These are phyloP conservation scores for Lithophane socia DNA, from an alignment of 2,888 invertebrate species.

Conservation along the genomic window DNA sequence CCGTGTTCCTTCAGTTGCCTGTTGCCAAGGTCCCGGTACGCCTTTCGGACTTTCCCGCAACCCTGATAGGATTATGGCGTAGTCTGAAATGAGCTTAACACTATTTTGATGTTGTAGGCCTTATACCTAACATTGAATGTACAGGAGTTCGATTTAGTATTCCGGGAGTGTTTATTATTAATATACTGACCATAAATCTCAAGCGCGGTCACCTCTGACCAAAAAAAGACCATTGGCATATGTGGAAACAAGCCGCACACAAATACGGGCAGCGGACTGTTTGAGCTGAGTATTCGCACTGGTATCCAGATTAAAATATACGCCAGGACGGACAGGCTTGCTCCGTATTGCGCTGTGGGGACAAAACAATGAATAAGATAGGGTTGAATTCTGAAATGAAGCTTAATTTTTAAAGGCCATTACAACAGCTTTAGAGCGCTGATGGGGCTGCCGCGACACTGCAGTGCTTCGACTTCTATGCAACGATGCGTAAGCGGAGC, in stretches of 20 bases:
- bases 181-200: constrained; percentile 73
- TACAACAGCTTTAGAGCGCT: too few species aligned
- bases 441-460: too few species aligned
- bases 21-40: too few species aligned
- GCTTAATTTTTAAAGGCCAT: background rate
- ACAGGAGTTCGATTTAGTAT: background rate
- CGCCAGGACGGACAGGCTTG: constrained; percentile 90
- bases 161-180: background rate
- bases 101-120: background rate
- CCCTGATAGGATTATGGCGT: too few species aligned
- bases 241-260: constrained; percentile 76
- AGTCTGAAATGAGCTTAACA: background rate
- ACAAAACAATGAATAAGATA: constrained; percentile 25
- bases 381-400: background rate
- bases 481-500: too few species aligned
- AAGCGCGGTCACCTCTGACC: constrained; percentile 70
- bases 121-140: background rate
- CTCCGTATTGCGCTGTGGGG: constrained; percentile 87
- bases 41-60: too few species aligned
- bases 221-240: constrained; percentile 77
- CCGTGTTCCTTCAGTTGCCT: too few species aligned
- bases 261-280: too few species aligned
- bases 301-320: constrained; percentile 77
- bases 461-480: too few species aligned
- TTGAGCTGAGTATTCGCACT: background rate